Evolutionary conservation across 2,797 vertebrate genomes (phyloP).

Genomic region (Tachyglossus aculeatus): DNA sequence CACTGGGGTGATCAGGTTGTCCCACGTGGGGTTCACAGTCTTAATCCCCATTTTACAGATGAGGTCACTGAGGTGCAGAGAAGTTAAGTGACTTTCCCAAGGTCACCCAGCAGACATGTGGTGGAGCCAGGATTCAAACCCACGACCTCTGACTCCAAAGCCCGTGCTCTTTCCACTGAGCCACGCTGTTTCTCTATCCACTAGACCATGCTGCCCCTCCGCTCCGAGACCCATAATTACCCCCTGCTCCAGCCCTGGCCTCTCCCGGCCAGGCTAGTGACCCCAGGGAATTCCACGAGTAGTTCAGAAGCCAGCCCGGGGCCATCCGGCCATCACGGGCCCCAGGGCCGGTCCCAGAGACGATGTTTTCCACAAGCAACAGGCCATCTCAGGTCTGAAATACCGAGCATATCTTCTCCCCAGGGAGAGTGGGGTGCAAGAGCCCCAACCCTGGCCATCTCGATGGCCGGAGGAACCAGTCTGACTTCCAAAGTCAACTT

Average conservation of each 20-base stretch:
- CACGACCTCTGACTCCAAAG: not conserved
- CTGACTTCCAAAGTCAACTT: not conserved
- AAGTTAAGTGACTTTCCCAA: too few relatives aligned
- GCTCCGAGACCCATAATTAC: not conserved
- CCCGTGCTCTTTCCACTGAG: not conserved
- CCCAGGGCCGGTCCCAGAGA: not conserved
- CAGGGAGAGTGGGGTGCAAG: too few relatives aligned
- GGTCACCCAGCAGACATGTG: not conserved
- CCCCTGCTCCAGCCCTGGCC: not conserved
- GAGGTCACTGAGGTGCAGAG: not conserved
- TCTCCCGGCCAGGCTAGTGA: too few relatives aligned
- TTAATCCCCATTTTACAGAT: not conserved
- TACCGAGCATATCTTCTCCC: constrained; percentile 29
- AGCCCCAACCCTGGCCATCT: too few relatives aligned
- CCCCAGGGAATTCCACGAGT: not conserved
- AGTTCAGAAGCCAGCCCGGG: constrained; percentile 27
- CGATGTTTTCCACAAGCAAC: not conserved
- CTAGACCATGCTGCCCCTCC: not conserved
- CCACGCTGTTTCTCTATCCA: too few relatives aligned
- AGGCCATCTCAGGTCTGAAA: constrained; percentile 8
- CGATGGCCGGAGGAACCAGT: not conserved
- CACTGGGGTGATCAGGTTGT: too few relatives aligned
- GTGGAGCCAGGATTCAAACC: not conserved
- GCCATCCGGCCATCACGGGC: not conserved
- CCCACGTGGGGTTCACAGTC: too few relatives aligned